These are phyloP conservation scores for Masnerella sp. DNA, from an alignment of 2,888 invertebrate genomes.

Conservation along the genomic window DNA sequence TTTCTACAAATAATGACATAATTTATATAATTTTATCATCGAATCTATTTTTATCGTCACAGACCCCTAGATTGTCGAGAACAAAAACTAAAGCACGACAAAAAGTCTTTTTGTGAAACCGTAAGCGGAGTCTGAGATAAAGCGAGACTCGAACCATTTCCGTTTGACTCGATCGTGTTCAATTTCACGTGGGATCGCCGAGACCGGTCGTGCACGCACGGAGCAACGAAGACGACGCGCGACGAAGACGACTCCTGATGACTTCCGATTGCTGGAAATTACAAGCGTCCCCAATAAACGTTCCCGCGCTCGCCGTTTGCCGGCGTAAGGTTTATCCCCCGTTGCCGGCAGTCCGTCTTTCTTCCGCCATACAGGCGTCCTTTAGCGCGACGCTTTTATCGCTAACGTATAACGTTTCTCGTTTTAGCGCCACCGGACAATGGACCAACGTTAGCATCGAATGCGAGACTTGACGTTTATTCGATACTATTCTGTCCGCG, in stretches of 20 bases:
- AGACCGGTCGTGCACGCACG: conserved; percentile 15
- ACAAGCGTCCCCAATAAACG: conserved; percentile 56
- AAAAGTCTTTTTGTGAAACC: not conserved
- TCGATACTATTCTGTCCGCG: conserved; percentile 46
- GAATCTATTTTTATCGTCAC: no score
- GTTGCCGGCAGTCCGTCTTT: conserved; percentile 31
- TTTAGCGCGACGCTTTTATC: conserved; percentile 36
- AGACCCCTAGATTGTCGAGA: no score
- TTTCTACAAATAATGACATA: no score
- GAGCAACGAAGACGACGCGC: conserved; percentile 16
- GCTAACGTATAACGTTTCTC: conserved; percentile 38
- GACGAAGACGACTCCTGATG: conserved; percentile 63
- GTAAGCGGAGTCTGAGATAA: conserved; percentile 11
- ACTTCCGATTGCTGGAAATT: conserved; percentile 71
- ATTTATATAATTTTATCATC: no score
- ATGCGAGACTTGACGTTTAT: conserved; percentile 44
- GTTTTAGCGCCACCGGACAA: conserved; percentile 36
- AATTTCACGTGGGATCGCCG: conserved; percentile 30
- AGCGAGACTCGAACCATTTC: conserved; percentile 29
- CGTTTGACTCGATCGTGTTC: conserved; percentile 30
- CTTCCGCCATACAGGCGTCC: conserved; percentile 32
- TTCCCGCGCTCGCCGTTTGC: conserved; percentile 50
- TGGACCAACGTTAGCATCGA: conserved; percentile 31
- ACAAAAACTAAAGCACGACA: not conserved
- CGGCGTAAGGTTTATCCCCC: conserved; percentile 37